Percentiles rank a stretch among this genome's conserved stretches.
These are phyloP conservation scores for Rhincodon typus DNA, from an alignment of 2,797 vertebrate species.

Conservation along the genomic window DNA sequence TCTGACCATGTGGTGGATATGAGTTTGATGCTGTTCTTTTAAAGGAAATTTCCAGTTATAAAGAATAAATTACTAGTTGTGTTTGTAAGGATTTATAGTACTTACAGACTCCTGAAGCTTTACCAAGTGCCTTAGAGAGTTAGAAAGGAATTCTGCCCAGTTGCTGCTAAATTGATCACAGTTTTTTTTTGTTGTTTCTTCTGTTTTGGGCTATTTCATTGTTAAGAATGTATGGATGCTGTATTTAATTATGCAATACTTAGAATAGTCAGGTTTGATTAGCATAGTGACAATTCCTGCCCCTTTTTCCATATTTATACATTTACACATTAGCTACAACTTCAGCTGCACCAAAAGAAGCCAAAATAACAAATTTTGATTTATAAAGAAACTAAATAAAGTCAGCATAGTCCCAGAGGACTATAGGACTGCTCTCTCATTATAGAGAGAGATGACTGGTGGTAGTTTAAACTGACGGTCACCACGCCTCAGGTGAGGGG, in stretches of 20 bases:
- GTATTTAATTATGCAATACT: background rate
- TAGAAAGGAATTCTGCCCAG: conserved; percentile 14
- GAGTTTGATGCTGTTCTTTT: background rate
- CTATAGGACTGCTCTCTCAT: too few relatives aligned
- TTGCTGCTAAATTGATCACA: background rate
- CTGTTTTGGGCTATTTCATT: background rate
- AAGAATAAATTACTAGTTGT: background rate
- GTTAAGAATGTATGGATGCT: background rate
- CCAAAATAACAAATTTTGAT: background rate
- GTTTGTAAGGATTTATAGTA: background rate
- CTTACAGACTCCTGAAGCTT: conserved; percentile 3
- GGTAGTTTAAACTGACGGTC: too few relatives aligned
- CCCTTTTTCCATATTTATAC: background rate
- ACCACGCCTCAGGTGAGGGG: too few relatives aligned
- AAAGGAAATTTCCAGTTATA: background rate
- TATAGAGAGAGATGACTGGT: too few relatives aligned
- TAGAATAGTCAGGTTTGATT: background rate
- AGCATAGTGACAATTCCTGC: background rate
- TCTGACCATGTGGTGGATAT: background rate
- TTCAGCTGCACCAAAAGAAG: background rate
- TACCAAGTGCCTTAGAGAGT: conserved; percentile 29
- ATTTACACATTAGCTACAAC: background rate
- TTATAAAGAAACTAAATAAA: background rate
- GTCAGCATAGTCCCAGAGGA: too few relatives aligned
- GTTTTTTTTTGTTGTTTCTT: conserved; percentile 11